Evolutionary conservation across 2,113 vertebrate species (phyloP), one percentile per base, ranked within the genome.

Genomic region (Mixornis gularis): DNA sequence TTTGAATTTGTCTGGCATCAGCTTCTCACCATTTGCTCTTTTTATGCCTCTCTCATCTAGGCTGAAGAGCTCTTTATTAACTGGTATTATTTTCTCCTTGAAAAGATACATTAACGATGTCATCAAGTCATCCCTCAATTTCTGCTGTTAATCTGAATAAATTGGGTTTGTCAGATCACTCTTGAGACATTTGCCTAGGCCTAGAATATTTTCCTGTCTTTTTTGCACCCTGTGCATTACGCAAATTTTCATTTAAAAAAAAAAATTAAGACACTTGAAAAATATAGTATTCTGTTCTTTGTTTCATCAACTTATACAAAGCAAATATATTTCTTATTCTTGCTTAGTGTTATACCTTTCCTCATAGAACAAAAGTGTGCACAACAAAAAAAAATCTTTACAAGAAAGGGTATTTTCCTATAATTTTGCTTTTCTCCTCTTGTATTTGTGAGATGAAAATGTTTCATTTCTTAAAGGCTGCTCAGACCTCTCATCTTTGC

Each of bases 1-100:
- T 95, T 95, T 95, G 80, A 95, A 93, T 96, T 86, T 94, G 62
- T 93, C 95, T 93, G 95, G 77, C 88, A 78, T 78, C 85, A 90
- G 79, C 79, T 86, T 79, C 65, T 87, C 89, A 71, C 49, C 90
- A 93, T 92, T 96, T 92, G 88, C 84, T 95, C 90, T 91, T 91
- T 93, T 85, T 85, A 73, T 91, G 85, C 55, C 64, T 95, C 87
- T 88, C 72, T 93, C 80, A 68, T 60, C 79, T 74, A 81, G 58
- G 44, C 72, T 95, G 80, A 93, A 94, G 92, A 84, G 79, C 79
- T 88, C 83, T 94, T 96, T 95, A 95, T 93, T 96, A 94, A 94
- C 92, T 71, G 65, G 77, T 72, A 94, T 94, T 95, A 93, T 95
- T 95, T 94, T 84, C 86, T 90, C 44, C 70, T 77, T 94, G 90